Evolutionary conservation across 64 coral and sea anemone species (phyloP), one percentile per base, ranked within the genome.

Genomic region (Trachythela sp.): DNA sequence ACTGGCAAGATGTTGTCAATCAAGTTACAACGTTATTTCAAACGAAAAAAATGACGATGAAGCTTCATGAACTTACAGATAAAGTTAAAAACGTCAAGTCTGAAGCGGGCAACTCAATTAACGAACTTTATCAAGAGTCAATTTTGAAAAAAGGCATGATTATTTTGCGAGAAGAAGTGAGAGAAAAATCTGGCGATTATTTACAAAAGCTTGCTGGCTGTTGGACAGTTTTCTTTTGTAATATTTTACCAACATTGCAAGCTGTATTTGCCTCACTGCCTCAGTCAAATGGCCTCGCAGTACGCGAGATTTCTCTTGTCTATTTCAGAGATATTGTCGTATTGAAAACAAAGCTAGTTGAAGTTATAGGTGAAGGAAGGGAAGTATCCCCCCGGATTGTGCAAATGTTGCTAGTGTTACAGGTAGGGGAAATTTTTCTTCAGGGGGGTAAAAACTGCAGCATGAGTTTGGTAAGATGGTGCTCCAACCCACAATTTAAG

Each of bases 271-370:
- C 75, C 34, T 80, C 75, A 17, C 34, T 80, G 33, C 75, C 75
- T 36, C 75, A 80, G 30, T 20, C 75, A 36, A 80, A 80, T 22
- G 75, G 75, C 2, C 37, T 80, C 15, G 32, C 33, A 14, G 75
- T 80, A 37, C 32, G 75, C 8, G 75, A 80, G 15, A 36, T 80
- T 18, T 80, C 75, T 80, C 30, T 80, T 8, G 75, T 80, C 14
- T 80, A 80, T 80, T 80, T 80, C 37, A 80, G 75, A 80, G 75
- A 80, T 39, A 80, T 80, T 80, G 75, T 80, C 10, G 75, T 80
- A 7, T 39, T 80, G 15, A 80, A 80, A 30, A 80, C 75, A 37
- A 80, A 80, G 38, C 8, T 80, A 29, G 75, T 34, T 38, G 75
- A 80, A 22, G 30, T 80, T 17, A 80, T 80, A 11, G 27, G 33